Conservation (phyloP, 92 coral and sea anemone genomes). For the Meandrina meandrites region DNA sequence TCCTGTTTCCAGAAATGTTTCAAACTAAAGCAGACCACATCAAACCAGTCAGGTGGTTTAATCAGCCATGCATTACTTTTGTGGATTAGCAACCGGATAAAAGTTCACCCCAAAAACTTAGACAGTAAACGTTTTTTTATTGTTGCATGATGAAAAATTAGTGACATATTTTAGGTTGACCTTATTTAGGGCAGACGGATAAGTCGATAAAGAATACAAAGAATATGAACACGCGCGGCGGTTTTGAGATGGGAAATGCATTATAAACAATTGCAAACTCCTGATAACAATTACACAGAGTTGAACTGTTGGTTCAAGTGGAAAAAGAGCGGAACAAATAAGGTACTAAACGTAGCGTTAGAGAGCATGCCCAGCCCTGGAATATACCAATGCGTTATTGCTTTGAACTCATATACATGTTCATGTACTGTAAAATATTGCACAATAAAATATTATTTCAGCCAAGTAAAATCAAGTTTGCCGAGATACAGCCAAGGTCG, state of each 20-base stretch:
- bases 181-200: neutral
- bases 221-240: neutral
- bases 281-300: neutral
- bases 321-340: neutral
- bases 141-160: neutral
- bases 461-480: neutral
- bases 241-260: neutral
- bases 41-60: neutral
- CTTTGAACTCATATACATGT: neutral
- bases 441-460: neutral
- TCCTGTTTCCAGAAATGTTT: neutral
- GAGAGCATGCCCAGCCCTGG: neutral
- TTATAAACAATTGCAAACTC: neutral
- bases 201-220: neutral
- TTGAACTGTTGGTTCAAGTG: neutral
- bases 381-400: neutral
- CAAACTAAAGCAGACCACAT: neutral
- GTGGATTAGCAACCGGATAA: too few species aligned
- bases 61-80: too few species aligned
- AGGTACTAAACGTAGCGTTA: neutral
- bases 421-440: neutral
- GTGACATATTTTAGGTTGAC: neutral
- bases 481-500: neutral
- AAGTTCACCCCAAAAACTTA: neutral
- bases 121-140: neutral